phyloP scores from a whole-genome alignment of 2,797 vertebrate genomes.

The Coregonus sp. region DNA sequence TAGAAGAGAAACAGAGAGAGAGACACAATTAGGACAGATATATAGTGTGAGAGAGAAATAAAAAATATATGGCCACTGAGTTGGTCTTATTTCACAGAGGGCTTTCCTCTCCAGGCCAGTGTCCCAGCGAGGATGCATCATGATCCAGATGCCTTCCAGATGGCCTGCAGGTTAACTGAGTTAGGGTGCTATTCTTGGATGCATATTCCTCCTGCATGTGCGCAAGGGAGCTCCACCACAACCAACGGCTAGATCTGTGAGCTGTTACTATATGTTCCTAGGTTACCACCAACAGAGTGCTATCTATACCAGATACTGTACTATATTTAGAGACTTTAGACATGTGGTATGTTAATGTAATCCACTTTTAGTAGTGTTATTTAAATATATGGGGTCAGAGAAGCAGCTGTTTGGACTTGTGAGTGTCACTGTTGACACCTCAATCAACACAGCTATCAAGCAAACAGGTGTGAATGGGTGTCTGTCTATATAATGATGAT shows the following conservation, averaged over 20 bases:
- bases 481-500: neutral
- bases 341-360: neutral
- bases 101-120: slow-evolving; percentile 12
- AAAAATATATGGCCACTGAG: neutral
- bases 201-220: slow-evolving; percentile 12
- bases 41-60: neutral
- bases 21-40: neutral
- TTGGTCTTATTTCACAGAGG: slow-evolving; percentile 9
- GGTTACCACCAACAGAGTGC: slow-evolving; percentile 11
- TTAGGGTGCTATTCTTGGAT: slow-evolving; percentile 32
- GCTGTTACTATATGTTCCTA: slow-evolving; percentile 4
- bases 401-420: too few relatives aligned
- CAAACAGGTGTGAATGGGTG: neutral
- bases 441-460: neutral
- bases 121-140: slow-evolving; percentile 12
- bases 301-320: slow-evolving; percentile 8
- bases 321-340: neutral
- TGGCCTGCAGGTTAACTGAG: slow-evolving; percentile 27
- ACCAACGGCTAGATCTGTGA: neutral
- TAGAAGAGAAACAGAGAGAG: neutral
- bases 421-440: neutral
- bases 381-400: too few relatives aligned
- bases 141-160: slow-evolving; percentile 27
- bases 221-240: slow-evolving; percentile 6
- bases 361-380: neutral